A percentile compares a stretch with the other conserved stretches of the same genome.
These are phyloP conservation scores for Megalopta genalis DNA, from an alignment of 1,140 invertebrate species.

Conservation along the genomic window DNA sequence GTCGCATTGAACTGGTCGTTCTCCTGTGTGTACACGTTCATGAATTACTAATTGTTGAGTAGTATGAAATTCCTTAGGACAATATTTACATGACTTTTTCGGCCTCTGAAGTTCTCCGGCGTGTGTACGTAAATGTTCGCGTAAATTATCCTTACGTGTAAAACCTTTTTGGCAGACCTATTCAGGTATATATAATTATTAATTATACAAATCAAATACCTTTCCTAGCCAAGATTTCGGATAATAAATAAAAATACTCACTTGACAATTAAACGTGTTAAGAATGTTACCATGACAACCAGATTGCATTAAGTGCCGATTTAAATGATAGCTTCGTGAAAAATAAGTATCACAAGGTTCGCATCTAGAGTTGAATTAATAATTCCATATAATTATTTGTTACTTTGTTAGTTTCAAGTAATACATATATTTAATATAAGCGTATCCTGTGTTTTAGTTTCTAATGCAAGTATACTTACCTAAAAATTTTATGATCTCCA, in stretches of 20 bases:
- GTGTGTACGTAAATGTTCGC: conserved; percentile 88
- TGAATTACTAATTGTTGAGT: conserved; percentile 85
- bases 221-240: background rate
- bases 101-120: conserved; percentile 84
- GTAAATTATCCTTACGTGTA: conserved; percentile 88
- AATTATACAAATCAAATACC: conserved; percentile 58
- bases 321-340: conserved; percentile 87
- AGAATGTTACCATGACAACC: conserved; percentile 85
- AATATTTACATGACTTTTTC: conserved; percentile 85
- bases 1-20: conserved; percentile 84
- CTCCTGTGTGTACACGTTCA: conserved; percentile 86
- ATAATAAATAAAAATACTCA: conserved; percentile 63
- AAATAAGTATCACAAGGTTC: conserved; percentile 84
- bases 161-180: conserved; percentile 88
- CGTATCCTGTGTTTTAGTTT: background rate
- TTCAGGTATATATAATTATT: conserved; percentile 30
- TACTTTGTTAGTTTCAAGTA: background rate
- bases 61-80: conserved; percentile 86
- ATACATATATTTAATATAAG: no score
- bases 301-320: conserved; percentile 87
- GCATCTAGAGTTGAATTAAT: conserved; percentile 78
- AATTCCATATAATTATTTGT: conserved; percentile 46
- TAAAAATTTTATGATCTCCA: conserved; percentile 70
- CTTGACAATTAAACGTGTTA: conserved; percentile 83
- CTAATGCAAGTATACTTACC: conserved; percentile 49